A percentile compares a stretch with the other conserved stretches of the same genome.
phyloP scores from a whole-genome alignment of 2,113 vertebrate genomes.

The Stictonetta naevosa region DNA sequence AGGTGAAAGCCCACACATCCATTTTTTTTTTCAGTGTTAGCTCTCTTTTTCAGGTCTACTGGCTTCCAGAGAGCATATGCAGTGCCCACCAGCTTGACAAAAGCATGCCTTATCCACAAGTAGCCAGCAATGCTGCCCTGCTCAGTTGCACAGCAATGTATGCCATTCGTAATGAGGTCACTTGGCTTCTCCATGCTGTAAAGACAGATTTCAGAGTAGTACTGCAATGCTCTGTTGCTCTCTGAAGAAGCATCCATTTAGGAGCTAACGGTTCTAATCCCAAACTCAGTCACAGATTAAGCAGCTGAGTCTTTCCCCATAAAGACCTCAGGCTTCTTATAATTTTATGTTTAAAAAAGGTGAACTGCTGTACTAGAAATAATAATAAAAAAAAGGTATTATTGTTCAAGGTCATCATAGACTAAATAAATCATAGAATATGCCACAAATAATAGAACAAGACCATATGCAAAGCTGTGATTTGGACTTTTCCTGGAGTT shows the following conservation, averaged over 20 bases:
- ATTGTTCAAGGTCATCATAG: not conserved
- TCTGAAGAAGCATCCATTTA: not conserved
- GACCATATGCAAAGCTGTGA: not conserved
- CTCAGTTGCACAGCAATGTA: not conserved
- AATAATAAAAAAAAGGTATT: not conserved
- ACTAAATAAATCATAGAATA: not conserved
- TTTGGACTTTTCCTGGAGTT: not conserved
- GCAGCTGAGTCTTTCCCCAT: not conserved
- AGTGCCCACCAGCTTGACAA: not conserved
- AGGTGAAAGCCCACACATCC: not conserved
- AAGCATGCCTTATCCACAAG: not conserved
- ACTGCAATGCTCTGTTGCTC: not conserved
- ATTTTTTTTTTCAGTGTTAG: not conserved
- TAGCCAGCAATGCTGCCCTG: fast-evolving
- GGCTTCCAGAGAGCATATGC: not conserved
- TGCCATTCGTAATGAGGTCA: not conserved
- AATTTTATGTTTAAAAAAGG: not conserved
- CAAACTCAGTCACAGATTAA: not conserved
- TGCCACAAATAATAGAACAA: not conserved
- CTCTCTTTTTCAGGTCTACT: not conserved
- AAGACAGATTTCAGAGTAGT: not conserved
- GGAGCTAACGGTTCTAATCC: not conserved
- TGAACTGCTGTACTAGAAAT: not conserved
- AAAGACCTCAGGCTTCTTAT: not conserved
- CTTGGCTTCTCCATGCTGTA: not conserved